Evolutionary conservation across 2,888 invertebrate species (phyloP).

Genomic region (Metallyticus violacea): DNA sequence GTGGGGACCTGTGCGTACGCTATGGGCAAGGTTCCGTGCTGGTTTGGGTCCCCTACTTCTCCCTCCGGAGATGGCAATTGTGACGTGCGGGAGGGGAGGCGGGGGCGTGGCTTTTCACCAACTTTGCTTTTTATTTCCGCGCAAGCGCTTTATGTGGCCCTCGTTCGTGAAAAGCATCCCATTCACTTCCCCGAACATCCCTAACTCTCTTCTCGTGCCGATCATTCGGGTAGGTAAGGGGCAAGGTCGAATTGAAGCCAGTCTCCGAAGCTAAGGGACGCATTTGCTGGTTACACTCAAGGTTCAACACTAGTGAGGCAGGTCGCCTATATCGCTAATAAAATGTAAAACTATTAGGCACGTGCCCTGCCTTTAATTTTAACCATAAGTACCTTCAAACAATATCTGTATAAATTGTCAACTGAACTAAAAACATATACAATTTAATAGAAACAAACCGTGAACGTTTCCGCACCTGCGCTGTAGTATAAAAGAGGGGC

Average conservation of each 20-base stretch:
- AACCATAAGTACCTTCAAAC: too few species aligned
- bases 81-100: neutral
- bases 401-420: too few species aligned
- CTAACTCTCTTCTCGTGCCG: neutral
- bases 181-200: neutral
- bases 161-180: too few species aligned
- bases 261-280: neutral
- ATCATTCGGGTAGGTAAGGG: neutral
- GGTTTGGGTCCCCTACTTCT: neutral
- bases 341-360: too few species aligned
- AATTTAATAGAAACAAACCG: too few species aligned
- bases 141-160: neutral
- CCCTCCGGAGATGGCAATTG: constrained; percentile 19
- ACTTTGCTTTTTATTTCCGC: neutral
- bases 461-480: too few species aligned
- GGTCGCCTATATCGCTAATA: too few species aligned
- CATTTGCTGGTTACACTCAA: neutral
- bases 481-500: too few species aligned
- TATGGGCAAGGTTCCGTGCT: neutral
- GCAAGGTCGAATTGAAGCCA: neutral
- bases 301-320: neutral
- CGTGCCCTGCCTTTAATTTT: too few species aligned
- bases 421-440: too few species aligned
- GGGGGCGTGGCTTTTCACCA: neutral
- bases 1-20: neutral